A percentile compares a stretch with the other conserved stretches of the same genome.
Conservation (phyloP, 1,140 invertebrate genomes). For the Listronotus oregonensis region DNA sequence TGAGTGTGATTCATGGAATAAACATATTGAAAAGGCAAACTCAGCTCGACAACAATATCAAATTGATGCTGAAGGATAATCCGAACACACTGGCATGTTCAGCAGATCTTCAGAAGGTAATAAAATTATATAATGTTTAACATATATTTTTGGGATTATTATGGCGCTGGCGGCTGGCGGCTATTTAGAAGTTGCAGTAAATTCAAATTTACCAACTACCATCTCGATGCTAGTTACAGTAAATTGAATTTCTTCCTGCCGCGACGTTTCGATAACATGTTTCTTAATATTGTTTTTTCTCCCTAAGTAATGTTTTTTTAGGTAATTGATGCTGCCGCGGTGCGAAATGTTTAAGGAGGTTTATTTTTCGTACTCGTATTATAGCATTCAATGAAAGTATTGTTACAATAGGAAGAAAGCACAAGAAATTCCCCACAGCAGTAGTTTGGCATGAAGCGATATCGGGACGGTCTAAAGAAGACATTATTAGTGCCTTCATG, state of each 20-base stretch:
- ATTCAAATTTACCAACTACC: constrained; percentile 4
- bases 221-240: constrained; percentile 4
- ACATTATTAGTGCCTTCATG: constrained; percentile 45
- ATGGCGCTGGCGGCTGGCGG: background rate
- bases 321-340: constrained; percentile 38
- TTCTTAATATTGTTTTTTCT: constrained; percentile 5
- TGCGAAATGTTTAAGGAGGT: constrained; percentile 40
- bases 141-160: background rate
- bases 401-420: constrained; percentile 37
- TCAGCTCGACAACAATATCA: too few relatives aligned
- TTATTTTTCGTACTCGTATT: constrained; percentile 40
- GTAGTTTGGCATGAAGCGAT: constrained; percentile 45
- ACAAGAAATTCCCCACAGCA: constrained; percentile 32
- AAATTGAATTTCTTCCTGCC: constrained; percentile 2
- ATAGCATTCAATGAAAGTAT: constrained; percentile 47
- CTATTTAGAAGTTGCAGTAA: constrained; percentile 3
- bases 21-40: constrained; percentile 5
- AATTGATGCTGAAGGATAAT: constrained; percentile 11
- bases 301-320: constrained; percentile 1
- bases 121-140: background rate
- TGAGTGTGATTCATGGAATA: constrained; percentile 6
- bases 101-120: constrained; percentile 29
- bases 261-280: background rate
- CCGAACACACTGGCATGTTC: constrained; percentile 7
- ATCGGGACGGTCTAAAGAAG: constrained; percentile 36